phyloP scores from a whole-genome alignment of 2,797 vertebrate genomes.

The Lutjanus campechanus region DNA sequence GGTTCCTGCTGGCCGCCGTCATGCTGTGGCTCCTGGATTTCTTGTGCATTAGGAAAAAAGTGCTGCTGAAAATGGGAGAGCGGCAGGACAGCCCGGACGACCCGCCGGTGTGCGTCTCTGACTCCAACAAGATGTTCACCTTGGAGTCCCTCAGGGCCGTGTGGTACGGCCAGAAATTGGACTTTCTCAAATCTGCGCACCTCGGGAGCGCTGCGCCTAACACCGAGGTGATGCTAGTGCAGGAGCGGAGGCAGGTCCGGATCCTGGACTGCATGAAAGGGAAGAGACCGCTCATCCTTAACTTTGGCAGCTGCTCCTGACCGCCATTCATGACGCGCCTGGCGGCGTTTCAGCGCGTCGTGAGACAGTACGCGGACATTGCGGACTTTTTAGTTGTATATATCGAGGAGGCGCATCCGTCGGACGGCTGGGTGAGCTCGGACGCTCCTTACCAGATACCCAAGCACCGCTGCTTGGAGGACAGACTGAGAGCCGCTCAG shows the following conservation, averaged over 20 bases:
- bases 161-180: conserved; percentile 98
- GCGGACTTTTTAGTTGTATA: conserved; percentile 97
- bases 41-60: conserved; percentile 94
- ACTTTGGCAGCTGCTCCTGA: conserved; percentile 99
- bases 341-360: conserved; percentile 94
- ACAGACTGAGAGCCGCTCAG: conserved; percentile 92
- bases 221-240: conserved; percentile 93
- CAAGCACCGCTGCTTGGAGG: conserved; percentile 95
- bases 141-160: conserved; percentile 95
- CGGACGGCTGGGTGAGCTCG: conserved; percentile 98
- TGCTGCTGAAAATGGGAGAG: conserved; percentile 87
- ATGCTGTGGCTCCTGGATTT: conserved; percentile 98
- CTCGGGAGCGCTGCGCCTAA: conserved; percentile 93
- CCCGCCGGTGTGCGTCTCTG: conserved; percentile 95
- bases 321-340: conserved; percentile 99
- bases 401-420: conserved; percentile 98
- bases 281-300: conserved; percentile 93
- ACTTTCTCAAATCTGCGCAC: conserved; percentile 96
- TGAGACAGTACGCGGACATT: conserved; percentile 91
- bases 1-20: conserved; percentile 94
- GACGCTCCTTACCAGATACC: conserved; percentile 96
- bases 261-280: conserved; percentile 93
- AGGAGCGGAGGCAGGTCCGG: conserved; percentile 85
- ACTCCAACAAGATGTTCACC: conserved; percentile 96
- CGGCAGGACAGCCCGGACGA: conserved; percentile 87